Percentiles rank a stretch among this genome's conserved stretches.
These are phyloP conservation scores for Furnarius figulus DNA, from an alignment of 2,113 vertebrate species.

Conservation along the genomic window DNA sequence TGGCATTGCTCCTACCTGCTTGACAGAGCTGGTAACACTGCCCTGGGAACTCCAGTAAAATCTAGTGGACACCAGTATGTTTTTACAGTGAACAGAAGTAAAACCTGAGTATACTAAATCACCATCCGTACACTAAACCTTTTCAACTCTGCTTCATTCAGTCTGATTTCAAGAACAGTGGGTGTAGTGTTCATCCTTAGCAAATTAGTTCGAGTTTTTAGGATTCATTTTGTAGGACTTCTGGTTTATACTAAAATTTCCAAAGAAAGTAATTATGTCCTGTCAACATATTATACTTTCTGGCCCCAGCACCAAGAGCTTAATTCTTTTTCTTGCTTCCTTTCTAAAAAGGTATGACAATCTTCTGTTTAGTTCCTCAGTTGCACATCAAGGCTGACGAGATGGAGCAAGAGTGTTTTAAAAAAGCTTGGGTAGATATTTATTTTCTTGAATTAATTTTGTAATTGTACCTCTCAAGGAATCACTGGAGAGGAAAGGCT, in stretches of 20 bases:
- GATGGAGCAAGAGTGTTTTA: not conserved
- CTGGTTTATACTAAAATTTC: not conserved
- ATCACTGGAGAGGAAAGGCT: not conserved
- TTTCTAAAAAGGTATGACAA: not conserved
- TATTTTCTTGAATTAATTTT: not conserved
- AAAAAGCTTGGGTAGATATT: not conserved
- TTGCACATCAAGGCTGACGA: not conserved
- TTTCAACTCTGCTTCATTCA: not conserved
- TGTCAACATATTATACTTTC: not conserved
- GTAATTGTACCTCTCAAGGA: not conserved
- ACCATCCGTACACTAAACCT: not conserved
- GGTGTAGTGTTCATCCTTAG: not conserved
- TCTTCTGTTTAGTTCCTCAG: not conserved
- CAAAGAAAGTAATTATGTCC: not conserved
- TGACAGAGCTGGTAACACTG: not conserved
- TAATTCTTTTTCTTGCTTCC: not conserved
- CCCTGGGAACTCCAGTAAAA: not conserved
- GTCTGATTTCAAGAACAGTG: not conserved
- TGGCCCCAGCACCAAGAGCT: not conserved
- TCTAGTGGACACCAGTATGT: not conserved
- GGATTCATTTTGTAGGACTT: not conserved
- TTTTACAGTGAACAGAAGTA: not conserved
- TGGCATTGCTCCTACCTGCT: rapidly evolving
- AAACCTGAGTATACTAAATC: not conserved
- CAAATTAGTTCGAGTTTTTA: not conserved